These are phyloP conservation scores for Melinaea marsaeus DNA, from an alignment of 2,888 invertebrate genomes.

Conservation along the genomic window DNA sequence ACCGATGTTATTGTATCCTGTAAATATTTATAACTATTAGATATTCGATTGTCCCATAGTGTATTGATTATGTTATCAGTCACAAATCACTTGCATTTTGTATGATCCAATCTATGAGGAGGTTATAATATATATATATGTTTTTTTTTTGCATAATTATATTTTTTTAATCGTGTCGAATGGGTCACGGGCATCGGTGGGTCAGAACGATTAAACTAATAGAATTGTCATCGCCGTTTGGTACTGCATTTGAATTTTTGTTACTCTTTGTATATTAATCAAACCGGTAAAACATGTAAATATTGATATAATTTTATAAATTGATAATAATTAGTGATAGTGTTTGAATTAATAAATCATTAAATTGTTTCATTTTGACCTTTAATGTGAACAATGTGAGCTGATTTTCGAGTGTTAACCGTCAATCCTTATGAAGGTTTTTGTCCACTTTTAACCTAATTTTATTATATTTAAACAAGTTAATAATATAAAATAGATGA, in stretches of 20 bases:
- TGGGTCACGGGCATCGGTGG: conserved; percentile 62
- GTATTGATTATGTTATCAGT: conserved; percentile 68
- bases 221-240: conserved; percentile 2
- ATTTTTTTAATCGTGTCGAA: conserved; percentile 54
- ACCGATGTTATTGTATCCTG: conserved; percentile 66
- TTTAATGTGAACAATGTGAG: conserved; percentile 27
- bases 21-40: conserved; percentile 72
- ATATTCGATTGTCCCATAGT: conserved; percentile 70
- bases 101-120: conserved; percentile 47
- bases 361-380: conserved; percentile 27
- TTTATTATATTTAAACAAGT: conserved; percentile 61
- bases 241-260: conserved; percentile 26
- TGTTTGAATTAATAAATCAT: conserved; percentile 31
- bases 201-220: conserved; percentile 22
- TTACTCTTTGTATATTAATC: conserved; percentile 24
- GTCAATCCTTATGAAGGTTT: conserved; percentile 73
- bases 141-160: conserved; percentile 60
- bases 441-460: conserved; percentile 66
- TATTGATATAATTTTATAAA: conserved; percentile 38
- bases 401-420: conserved; percentile 48
- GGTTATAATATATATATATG: conserved; percentile 63
- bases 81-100: conserved; percentile 75
- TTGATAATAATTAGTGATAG: conserved; percentile 33
- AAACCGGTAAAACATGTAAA: conserved; percentile 31
- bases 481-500: conserved; percentile 55